Evolutionary conservation across 1,140 invertebrate species (phyloP).

Genomic region (Drosophila persimilis): DNA sequence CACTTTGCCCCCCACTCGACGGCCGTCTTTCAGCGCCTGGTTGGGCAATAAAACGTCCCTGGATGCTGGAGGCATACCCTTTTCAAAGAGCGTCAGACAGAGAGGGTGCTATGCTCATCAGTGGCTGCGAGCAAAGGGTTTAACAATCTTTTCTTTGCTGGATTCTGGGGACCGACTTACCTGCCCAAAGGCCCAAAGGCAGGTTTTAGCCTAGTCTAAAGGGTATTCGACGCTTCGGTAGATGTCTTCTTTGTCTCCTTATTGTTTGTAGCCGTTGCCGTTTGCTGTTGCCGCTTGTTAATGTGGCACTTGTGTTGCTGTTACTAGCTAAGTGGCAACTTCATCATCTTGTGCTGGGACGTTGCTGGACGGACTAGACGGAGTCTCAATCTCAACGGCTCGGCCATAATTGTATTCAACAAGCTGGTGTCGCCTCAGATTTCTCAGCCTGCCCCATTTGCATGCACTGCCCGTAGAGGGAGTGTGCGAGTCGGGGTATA

Average conservation of each 20-base stretch:
- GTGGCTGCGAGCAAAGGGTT: too few species aligned
- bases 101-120: too few species aligned
- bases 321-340: conserved; percentile 74
- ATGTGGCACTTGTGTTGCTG: conserved; percentile 57
- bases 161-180: too few species aligned
- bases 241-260: conserved; percentile 42
- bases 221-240: too few species aligned
- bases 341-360: conserved; percentile 59
- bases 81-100: too few species aligned
- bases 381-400: conserved; percentile 61
- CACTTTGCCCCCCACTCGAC: conserved; percentile 33
- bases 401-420: conserved; percentile 78
- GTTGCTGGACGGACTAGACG: conserved; percentile 10
- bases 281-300: conserved; percentile 42
- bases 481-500: conserved; percentile 33
- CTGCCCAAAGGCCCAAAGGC: too few species aligned
- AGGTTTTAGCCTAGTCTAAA: too few species aligned
- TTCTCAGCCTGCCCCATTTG: conserved; percentile 17
- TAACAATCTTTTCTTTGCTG: too few species aligned
- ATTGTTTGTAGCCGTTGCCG: conserved; percentile 24
- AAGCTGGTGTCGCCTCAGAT: conserved; percentile 74
- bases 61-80: conserved; percentile 10
- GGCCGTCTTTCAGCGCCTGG: conserved; percentile 16
- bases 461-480: neutral
- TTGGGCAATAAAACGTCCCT: conserved; percentile 71